A percentile compares a stretch with the other conserved stretches of the same genome.
phyloP scores from a whole-genome alignment of 2,113 vertebrate species.

The Sinocyclocheilus grahami region DNA sequence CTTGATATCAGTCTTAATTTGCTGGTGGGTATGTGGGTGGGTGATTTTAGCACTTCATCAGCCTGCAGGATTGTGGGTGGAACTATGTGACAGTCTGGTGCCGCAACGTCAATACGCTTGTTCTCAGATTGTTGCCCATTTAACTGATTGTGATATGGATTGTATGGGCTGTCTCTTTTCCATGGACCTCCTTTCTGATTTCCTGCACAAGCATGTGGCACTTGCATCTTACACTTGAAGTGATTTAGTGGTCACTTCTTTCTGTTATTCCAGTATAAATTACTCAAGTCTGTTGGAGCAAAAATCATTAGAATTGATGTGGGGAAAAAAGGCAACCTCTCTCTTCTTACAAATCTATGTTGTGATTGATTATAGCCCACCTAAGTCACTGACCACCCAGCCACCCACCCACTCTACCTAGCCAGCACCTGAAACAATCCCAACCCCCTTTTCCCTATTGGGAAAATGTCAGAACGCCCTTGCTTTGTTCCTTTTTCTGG shows the following conservation, averaged over 20 bases:
- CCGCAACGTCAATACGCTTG: slow-evolving; percentile 19
- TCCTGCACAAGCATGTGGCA: not conserved
- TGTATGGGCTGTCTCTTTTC: slow-evolving; percentile 24
- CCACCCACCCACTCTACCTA: slow-evolving; percentile 7
- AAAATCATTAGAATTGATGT: not conserved
- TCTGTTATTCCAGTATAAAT: slow-evolving; percentile 18
- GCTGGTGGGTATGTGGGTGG: slow-evolving; percentile 17
- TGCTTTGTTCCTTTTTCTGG: slow-evolving; percentile 31
- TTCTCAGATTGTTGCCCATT: slow-evolving; percentile 18
- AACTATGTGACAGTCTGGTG: slow-evolving; percentile 29
- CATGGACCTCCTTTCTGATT: slow-evolving; percentile 12
- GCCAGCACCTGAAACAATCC: slow-evolving; percentile 15
- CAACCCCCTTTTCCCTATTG: slow-evolving; percentile 12
- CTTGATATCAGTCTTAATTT: slow-evolving; percentile 38
- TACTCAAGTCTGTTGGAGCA: not conserved
- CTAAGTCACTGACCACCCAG: not conserved
- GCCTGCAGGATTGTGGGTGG: slow-evolving; percentile 28
- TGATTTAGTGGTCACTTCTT: slow-evolving; percentile 16
- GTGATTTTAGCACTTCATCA: slow-evolving; percentile 28
- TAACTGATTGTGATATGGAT: slow-evolving; percentile 30
- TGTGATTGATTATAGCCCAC: slow-evolving; percentile 14
- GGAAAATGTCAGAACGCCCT: slow-evolving; percentile 13
- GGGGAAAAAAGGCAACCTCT: not conserved
- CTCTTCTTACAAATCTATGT: slow-evolving; percentile 27
- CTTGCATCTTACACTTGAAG: slow-evolving; percentile 14